phyloP scores from a whole-genome alignment of 1,140 invertebrate genomes.

The Planococcus citri region DNA sequence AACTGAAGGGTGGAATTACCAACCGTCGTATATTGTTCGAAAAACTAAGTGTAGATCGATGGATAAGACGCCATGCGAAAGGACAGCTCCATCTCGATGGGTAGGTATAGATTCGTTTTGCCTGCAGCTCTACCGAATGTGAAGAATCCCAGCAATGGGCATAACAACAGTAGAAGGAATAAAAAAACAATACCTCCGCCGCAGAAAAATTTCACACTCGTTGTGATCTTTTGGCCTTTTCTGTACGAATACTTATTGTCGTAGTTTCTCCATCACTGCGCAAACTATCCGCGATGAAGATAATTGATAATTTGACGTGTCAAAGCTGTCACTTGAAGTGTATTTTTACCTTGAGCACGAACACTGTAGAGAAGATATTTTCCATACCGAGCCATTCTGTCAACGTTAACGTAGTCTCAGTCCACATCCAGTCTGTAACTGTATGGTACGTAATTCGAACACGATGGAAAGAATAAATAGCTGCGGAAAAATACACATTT shows the following conservation, averaged over 20 bases:
- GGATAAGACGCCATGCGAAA: background rate
- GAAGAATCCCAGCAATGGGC: constrained; percentile 21
- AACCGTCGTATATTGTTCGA: constrained; percentile 14
- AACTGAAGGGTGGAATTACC: background rate
- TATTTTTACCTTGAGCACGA: constrained; percentile 19
- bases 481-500: constrained; percentile 7
- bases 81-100: background rate
- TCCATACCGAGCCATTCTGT: constrained; percentile 25
- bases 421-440: constrained; percentile 23
- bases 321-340: too few species aligned
- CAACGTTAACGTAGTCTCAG: constrained; percentile 20
- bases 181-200: constrained; percentile 14
- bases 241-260: constrained; percentile 10
- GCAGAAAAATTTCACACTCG: background rate
- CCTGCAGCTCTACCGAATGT: background rate
- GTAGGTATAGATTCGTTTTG: background rate
- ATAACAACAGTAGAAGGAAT: constrained; percentile 20
- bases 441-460: constrained; percentile 21
- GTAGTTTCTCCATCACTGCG: constrained; percentile 9
- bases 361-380: constrained; percentile 14
- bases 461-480: constrained; percentile 22
- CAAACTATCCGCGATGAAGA: background rate
- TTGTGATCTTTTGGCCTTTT: background rate
- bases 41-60: background rate
- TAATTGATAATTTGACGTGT: background rate